Evolutionary conservation across 2,797 vertebrate genomes (phyloP), one percentile per base, ranked within the genome.

Genomic region (Cetoscarus ocellatus): DNA sequence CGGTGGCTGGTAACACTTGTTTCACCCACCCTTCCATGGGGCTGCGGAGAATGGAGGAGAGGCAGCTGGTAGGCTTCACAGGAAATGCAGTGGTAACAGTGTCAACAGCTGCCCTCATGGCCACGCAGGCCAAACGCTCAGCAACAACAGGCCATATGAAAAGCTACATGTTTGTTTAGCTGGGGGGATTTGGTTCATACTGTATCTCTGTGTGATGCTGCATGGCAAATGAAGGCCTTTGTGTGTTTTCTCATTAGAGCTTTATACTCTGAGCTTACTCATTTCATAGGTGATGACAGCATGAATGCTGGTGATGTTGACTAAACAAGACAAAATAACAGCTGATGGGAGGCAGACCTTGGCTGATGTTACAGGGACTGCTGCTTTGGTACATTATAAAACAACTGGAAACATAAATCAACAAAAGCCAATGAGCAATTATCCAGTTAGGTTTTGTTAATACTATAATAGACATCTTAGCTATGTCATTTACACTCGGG

Each of bases 31-130:
- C 79, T 86, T 82, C 83, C 84, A 89, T 88, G 83, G 84, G 91
- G 83, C 84, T 58, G 66, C 75, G 93, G 94, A 93, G 94, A 93
- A 94, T 90, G 86, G 89, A 92, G 77, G 74, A 68, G 55, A 91
- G 91, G 94, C 96, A 98, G 96, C 96, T 96, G 95, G 94, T 91
- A 95, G 93, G 92, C 91, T 93, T 89, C 90, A 95, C 93, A 96
- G 94, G 93, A 94, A 95, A 93, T 81, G 91, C 94, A 91, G 85
- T 90, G 84, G 92, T 93, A 90, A 91, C 90, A 92, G 93, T 95
- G 94, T 96, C 95, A 96, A 95, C 95, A 95, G 93, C 94, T 95
- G 93, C 86, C 89, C 91, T 77, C 87, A 90, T 90, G 91, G 86
- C 88, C 91, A 90, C 80, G 86, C 89, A 91, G 90, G 89, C 91